Percentiles rank a stretch among this genome's conserved stretches.
phyloP scores from a whole-genome alignment of 2,888 invertebrate genomes.

The Andrena minutula region DNA sequence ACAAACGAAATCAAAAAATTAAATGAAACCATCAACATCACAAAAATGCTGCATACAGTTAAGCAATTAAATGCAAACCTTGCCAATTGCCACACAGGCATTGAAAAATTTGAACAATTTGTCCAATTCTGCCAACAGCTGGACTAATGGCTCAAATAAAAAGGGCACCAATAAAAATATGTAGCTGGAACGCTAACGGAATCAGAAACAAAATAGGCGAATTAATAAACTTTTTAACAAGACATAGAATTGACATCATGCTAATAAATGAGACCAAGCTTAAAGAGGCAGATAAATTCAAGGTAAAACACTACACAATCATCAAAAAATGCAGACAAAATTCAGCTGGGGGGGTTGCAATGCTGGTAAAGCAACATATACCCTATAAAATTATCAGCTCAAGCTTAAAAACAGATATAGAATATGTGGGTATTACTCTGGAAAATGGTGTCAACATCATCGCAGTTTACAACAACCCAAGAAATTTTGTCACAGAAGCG shows the following conservation, averaged over 20 bases:
- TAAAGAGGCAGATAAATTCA: background rate
- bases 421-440: no score
- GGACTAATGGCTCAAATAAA: background rate
- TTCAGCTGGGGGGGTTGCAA: slow-evolving; percentile 1
- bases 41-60: background rate
- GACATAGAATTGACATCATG: background rate
- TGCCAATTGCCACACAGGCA: background rate
- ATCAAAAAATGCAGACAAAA: background rate
- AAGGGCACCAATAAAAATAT: background rate
- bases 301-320: slow-evolving; percentile 3
- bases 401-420: background rate
- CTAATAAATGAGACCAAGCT: slow-evolving; percentile 23
- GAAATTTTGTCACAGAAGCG: background rate
- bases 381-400: background rate
- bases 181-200: slow-evolving; percentile 27
- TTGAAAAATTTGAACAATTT: background rate
- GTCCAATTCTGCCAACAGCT: background rate
- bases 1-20: background rate
- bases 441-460: no score
- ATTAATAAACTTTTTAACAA: background rate
- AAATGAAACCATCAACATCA: background rate
- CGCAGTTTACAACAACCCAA: background rate
- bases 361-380: slow-evolving; percentile 12
- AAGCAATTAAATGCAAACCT: background rate
- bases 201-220: slow-evolving; percentile 2